Base-by-base conservation (phyloP, 2,888 invertebrate species). In the Eulithis testata region DNA sequence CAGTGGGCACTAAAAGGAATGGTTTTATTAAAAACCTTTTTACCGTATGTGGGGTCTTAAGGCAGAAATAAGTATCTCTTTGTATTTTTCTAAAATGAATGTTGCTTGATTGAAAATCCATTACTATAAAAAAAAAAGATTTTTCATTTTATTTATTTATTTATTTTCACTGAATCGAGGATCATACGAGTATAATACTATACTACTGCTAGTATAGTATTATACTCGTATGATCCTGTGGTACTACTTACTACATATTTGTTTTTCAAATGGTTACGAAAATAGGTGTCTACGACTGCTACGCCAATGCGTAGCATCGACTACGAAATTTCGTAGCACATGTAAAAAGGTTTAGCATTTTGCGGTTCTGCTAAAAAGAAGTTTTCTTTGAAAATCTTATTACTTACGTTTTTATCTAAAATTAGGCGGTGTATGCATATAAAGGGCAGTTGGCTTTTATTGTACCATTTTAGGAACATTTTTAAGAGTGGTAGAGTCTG, bases 1-100 rank as follows among this genome's bases (percentile, higher is more conserved):
- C 12, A 57, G 31, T 50, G 40, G 11, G 11, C 40, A 45, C n/a
- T 27, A 11, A 54, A 56, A 27, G 12, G 51, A 31, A 54, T 43
- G 43, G 8, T 59, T 57, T 58, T 27, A 6, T 50, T 59, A 51
- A 43, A 49, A 58, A 21, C 53, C 37, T 53, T 14, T 8, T 47
- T 14, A 57, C 5, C 40, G 9, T 40, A 40, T 11, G 40, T 40
- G 40, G 40, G 40, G n/a, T 56, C 1, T 45, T 12, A 4, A 36
- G 47, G 12, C 1, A 14, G 11, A 49, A 37, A 3, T 52, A 49
- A 37, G 12, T 52, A n/a, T n/a, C 27, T 44, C 31, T 31, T 50
- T 11, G 3, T 52, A 12, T 53, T 12, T 2, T 47, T 14, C 12
- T 37, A 11, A 37, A 37, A 9, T 53, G 12, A 12, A 47, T 36